Base-by-base conservation (phyloP, 2,888 invertebrate genomes). In the Limulus polyphemus region DNA sequence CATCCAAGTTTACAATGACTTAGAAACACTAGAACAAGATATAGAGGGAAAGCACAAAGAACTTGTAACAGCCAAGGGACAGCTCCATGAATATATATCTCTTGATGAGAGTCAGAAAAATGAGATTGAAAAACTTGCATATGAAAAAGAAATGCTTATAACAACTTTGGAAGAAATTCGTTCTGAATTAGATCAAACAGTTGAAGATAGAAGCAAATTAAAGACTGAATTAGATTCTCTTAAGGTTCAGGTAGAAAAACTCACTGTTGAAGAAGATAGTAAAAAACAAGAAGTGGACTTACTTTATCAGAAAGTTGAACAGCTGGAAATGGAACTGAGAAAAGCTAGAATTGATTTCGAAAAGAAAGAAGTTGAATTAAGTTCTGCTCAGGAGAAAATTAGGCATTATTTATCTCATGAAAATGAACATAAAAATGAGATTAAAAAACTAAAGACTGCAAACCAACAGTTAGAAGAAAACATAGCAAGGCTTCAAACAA, bases 11-110 rank as follows among this genome's bases (percentile, higher is more conserved):
- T 1, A 68, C 65, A 16, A 61, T 65, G 2, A 72, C 71, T 55
- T 57, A 68, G 46, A 58, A 72, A 1, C 65, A 69, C 47, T 76
- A 12, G 88, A 89, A 82, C 83, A 90, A 32, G 32, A 32, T 32
- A 7, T 32, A 7, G 32, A 32, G 32, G 7, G 32, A 32, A 32
- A 32, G 32, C 32, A 32, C 32, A 32, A 32, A 32, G 32, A 3
- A 78, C 89, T 88, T 77, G 92, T 92, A 73, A 90, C 88, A 71
- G 79, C 90, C 67, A 91, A 92, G 75, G 87, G 90, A 55, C 92
- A 93, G 76, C 81, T 93, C 32, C 32, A 32, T 32, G 32, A 32
- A 32, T 32, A 1, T 32, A 32, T 32, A 7, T 3, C 32, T 32
- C 32, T 32, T 32, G 32, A 32, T 32, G 32, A 32, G 32, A 32